phyloP scores from a whole-genome alignment of 1,140 invertebrate genomes.

The Euschistus heros region DNA sequence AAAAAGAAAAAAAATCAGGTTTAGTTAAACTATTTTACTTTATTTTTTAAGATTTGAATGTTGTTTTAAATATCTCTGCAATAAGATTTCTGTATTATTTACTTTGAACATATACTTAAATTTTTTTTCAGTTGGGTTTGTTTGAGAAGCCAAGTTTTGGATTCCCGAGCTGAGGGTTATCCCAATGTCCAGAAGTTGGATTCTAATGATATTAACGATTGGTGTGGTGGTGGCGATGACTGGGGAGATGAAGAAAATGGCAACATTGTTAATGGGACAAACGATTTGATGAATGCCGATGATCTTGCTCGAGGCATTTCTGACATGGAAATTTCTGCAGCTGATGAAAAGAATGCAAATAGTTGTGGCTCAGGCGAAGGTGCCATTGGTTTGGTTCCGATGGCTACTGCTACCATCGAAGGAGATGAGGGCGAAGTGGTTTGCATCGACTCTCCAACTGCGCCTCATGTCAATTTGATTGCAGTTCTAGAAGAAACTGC shows the following conservation, averaged over 20 bases:
- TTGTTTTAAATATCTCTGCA: no score
- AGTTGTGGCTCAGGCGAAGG: conserved; percentile 30
- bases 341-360: conserved; percentile 28
- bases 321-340: conserved; percentile 7
- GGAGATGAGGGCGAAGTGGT: conserved; percentile 52
- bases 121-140: conserved; percentile 50
- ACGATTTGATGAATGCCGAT: neutral
- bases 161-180: conserved; percentile 35
- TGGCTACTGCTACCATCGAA: conserved; percentile 58
- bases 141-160: conserved; percentile 48
- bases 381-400: conserved; percentile 33
- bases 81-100: no score
- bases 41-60: no score
- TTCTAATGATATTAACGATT: conserved; percentile 34
- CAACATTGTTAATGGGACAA: conserved; percentile 36
- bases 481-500: conserved; percentile 46
- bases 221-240: conserved; percentile 59
- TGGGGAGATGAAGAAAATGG: conserved; percentile 55
- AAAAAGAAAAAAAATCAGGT: no score
- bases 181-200: neutral
- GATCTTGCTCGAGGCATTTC: conserved; percentile 9
- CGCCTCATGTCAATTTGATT: conserved; percentile 49
- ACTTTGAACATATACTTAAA: neutral
- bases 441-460: conserved; percentile 53
- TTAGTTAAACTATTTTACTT: no score